These are phyloP conservation scores for Gastrophysa polygoni DNA, from an alignment of 2,888 invertebrate genomes.

Conservation along the genomic window DNA sequence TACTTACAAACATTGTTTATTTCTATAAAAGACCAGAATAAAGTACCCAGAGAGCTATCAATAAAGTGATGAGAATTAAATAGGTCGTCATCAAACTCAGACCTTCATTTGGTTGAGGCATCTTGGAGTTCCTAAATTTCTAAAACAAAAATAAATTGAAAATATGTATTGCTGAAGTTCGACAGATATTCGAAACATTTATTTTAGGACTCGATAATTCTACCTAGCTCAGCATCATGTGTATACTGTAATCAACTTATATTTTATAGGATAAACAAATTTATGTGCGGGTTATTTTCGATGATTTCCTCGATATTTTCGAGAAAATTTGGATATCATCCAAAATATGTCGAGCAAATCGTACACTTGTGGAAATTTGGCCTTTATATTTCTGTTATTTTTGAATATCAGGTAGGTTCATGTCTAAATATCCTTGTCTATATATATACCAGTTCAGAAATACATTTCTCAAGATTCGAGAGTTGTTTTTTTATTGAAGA, in stretches of 20 bases:
- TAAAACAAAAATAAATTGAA: slow-evolving; percentile 20
- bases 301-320: slow-evolving; percentile 11
- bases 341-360: slow-evolving; percentile 13
- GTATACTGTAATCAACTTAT: background rate
- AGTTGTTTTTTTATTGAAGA: no score
- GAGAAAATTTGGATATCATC: slow-evolving; percentile 20
- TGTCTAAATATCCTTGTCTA: slow-evolving; percentile 7
- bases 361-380: background rate
- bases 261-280: slow-evolving; percentile 5
- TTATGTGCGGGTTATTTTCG: slow-evolving; percentile 16
- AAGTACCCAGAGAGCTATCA: slow-evolving; percentile 42
- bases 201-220: background rate
- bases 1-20: slow-evolving; percentile 16
- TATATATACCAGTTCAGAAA: background rate
- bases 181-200: background rate
- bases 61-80: slow-evolving; percentile 41
- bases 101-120: slow-evolving; percentile 41
- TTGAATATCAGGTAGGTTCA: background rate
- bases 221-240: background rate
- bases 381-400: background rate
- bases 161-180: no score
- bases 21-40: slow-evolving; percentile 41
- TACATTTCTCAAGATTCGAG: no score
- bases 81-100: slow-evolving; percentile 42
- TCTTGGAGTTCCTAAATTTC: slow-evolving; percentile 30